Evolutionary conservation across 2,797 vertebrate species (phyloP).

Genomic region (Cyclura pinguis): DNA sequence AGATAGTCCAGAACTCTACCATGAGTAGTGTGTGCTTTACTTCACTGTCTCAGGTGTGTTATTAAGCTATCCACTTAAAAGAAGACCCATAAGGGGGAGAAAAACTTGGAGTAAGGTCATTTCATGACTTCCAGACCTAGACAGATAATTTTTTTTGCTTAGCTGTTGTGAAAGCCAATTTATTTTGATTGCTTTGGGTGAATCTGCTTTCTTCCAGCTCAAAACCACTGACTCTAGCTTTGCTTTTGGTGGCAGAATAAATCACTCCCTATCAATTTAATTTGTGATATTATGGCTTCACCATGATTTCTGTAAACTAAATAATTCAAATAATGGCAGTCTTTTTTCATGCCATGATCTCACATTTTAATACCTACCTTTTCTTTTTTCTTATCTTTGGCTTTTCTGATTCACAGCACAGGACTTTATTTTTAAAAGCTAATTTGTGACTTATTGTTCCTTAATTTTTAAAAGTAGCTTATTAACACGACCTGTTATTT

Average conservation of each 20-base stretch:
- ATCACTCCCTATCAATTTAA: slow-evolving; percentile 16
- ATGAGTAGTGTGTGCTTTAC: not conserved
- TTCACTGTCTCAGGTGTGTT: not conserved
- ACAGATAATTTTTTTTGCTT: not conserved
- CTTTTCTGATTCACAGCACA: not conserved
- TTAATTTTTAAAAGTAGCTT: not conserved
- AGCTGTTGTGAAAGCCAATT: not conserved
- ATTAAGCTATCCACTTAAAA: not conserved
- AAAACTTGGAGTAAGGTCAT: not conserved
- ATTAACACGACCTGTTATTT: not conserved
- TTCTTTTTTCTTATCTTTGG: not conserved
- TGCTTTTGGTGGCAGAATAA: not conserved
- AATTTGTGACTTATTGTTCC: not conserved
- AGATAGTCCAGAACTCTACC: not conserved
- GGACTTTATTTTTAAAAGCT: not conserved
- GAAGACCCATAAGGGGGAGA: not conserved
- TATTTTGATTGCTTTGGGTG: not conserved
- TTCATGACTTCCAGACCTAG: not conserved
- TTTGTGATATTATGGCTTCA: not conserved
- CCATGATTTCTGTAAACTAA: slow-evolving; percentile 11
- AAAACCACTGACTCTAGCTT: not conserved
- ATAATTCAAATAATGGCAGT: not conserved
- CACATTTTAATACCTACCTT: slow-evolving; percentile 4
- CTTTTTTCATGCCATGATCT: not conserved
- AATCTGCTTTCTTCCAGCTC: not conserved